Evolutionary conservation across 2,888 invertebrate genomes (phyloP).

Genomic region (Tipula unca): DNA sequence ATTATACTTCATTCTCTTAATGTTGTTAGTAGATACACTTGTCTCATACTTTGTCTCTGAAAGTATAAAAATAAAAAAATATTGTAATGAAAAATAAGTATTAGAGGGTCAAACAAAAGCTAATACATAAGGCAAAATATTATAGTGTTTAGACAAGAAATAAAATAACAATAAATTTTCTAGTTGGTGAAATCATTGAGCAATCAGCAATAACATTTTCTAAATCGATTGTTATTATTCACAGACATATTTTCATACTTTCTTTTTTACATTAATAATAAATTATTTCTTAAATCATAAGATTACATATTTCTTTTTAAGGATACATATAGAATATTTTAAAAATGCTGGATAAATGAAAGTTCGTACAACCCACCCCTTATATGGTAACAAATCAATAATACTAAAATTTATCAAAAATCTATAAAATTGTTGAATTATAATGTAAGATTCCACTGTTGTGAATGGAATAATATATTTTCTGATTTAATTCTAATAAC

Average conservation of each 20-base stretch:
- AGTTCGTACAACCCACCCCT: too few relatives aligned
- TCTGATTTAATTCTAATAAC: not conserved
- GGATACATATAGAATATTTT: too few relatives aligned
- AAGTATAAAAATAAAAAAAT: not conserved
- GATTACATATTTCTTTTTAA: too few relatives aligned
- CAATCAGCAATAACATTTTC: not conserved
- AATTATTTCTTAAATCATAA: too few relatives aligned
- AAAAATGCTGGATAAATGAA: too few relatives aligned
- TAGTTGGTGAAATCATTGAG: not conserved
- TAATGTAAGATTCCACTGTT: not conserved
- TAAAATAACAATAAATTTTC: not conserved
- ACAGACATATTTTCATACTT: too few relatives aligned
- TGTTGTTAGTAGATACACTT: slow-evolving; percentile 2
- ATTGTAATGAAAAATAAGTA: not conserved
- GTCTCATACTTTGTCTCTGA: not conserved
- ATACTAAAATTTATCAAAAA: too few relatives aligned
- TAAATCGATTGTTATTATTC: too few relatives aligned
- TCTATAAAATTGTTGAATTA: too few relatives aligned
- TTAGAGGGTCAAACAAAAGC: not conserved
- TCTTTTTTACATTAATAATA: too few relatives aligned
- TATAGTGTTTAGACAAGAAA: not conserved
- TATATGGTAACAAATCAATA: too few relatives aligned
- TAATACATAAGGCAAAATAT: not conserved
- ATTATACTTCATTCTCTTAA: not conserved
- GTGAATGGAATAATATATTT: not conserved